phyloP scores from a whole-genome alignment of 1,140 invertebrate species.

The Helicoverpa zea region DNA sequence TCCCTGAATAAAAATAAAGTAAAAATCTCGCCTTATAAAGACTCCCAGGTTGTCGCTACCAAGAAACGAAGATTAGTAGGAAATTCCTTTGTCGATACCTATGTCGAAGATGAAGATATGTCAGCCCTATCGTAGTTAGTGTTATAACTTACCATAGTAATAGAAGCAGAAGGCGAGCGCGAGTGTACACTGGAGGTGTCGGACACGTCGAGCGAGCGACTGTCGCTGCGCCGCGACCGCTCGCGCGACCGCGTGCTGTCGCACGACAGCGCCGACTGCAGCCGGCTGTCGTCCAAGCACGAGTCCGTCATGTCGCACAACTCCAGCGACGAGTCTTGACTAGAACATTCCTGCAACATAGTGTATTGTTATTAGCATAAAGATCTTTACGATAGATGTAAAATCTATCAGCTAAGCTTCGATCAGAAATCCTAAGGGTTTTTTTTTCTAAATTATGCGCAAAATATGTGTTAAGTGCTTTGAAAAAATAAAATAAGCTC shows the following conservation, averaged over 20 bases:
- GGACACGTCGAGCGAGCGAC: slow-evolving; percentile 80
- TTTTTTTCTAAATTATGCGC: background rate
- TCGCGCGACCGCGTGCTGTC: slow-evolving; percentile 69
- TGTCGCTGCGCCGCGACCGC: slow-evolving; percentile 73
- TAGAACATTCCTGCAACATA: slow-evolving; percentile 85
- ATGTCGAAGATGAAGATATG: too few species aligned
- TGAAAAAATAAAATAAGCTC: background rate
- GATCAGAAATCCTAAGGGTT: background rate
- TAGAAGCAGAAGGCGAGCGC: slow-evolving; percentile 79
- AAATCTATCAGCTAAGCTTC: slow-evolving; percentile 1
- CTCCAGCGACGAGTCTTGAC: slow-evolving; percentile 86
- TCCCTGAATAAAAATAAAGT: too few species aligned
- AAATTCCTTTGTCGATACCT: too few species aligned
- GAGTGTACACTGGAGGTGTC: slow-evolving; percentile 81
- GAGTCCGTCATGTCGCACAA: slow-evolving; percentile 79
- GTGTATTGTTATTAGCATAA: background rate
- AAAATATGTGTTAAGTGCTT: background rate
- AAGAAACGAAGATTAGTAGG: too few species aligned
- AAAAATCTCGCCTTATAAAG: too few species aligned
- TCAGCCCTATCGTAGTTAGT: too few species aligned
- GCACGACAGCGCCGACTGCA: slow-evolving; percentile 69
- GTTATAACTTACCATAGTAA: slow-evolving; percentile 77
- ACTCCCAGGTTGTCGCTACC: too few species aligned
- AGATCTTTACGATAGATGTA: background rate
- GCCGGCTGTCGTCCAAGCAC: slow-evolving; percentile 72